A percentile compares a stretch with the other conserved stretches of the same genome.
These are phyloP conservation scores for Oreochromis tanganicae DNA, from an alignment of 2,113 vertebrate species.

Conservation along the genomic window DNA sequence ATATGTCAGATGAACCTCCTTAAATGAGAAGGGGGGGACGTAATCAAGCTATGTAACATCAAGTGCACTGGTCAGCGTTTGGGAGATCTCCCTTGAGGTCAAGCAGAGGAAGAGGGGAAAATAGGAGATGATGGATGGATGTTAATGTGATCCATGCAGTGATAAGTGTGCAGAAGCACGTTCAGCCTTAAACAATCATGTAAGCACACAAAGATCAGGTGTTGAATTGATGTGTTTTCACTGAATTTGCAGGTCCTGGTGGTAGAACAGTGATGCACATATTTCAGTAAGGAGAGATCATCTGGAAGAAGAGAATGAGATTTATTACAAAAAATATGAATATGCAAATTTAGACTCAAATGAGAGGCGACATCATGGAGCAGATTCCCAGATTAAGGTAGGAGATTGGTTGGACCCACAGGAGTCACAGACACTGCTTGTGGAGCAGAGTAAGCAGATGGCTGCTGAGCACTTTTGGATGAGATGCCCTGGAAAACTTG, in stretches of 20 bases:
- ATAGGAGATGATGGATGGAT: not conserved
- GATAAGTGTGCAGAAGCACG: not conserved
- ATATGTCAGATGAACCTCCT: slow-evolving; percentile 32
- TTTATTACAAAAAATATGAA: not conserved
- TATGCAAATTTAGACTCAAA: not conserved
- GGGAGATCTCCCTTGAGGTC: not conserved
- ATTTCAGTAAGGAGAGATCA: not conserved
- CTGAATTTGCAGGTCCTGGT: not conserved
- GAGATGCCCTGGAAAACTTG: not conserved
- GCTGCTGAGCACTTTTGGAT: not conserved
- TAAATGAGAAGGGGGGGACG: not conserved
- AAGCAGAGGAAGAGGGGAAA: not conserved
- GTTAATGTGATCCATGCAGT: slow-evolving; percentile 33
- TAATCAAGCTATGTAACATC: slow-evolving; percentile 16
- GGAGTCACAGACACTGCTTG: not conserved
- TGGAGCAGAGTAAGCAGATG: not conserved
- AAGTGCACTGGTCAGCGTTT: not conserved
- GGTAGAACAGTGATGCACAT: not conserved
- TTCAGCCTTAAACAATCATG: not conserved
- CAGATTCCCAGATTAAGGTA: not conserved
- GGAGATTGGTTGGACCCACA: not conserved
- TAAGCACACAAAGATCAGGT: not conserved
- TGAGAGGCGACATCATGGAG: not conserved
- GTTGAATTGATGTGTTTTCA: not conserved
- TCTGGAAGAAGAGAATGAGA: not conserved